Evolutionary conservation across 2,797 vertebrate species (phyloP), one percentile per base, ranked within the genome.

Genomic region (Aulostomus chinensis): DNA sequence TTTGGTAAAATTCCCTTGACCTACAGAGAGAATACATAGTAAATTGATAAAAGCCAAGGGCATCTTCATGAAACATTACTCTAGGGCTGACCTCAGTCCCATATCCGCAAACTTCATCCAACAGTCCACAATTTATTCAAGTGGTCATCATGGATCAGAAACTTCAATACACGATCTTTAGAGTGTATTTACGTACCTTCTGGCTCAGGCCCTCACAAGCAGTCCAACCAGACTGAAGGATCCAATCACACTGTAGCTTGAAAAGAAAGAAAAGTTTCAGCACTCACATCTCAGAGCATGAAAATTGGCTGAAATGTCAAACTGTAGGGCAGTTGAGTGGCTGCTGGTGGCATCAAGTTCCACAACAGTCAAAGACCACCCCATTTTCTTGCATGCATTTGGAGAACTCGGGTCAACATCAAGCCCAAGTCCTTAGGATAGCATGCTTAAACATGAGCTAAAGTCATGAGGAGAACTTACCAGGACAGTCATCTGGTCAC

Each of bases 81-180:
- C n/a, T 21, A 11, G 0, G 0, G 2, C 77, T 59, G 89, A 93
- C 92, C 94, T 98, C 96, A 98, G 96, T 93, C 95, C 96, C 96
- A 98, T 98, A 98, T 98, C 96, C 96, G 94, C 93, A 91, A 88
- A 90, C 66, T 83, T 98, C 96, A 98, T 97, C 92, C 96, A 93
- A 7, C 90, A 85, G 95, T 95, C 94, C 73, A 76, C 73, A 65
- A 68, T 32, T 1, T 26, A 22, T 73, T 42, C 9, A 45, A n/a
- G 3, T 17, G 0, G 0, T 98, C 96, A 97, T 98, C 96, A 91
- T 18, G 0, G 92, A 93, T 93, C 93, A 93, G 86, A 37, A 21
- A 0, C 8, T 5, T 2, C 4, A 25, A 25, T 8, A 24, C 8
- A 7, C 9, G 9, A 25, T 7, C 22, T 25, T 25, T 9, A 2